These are phyloP conservation scores for Empis livida DNA, from an alignment of 2,888 invertebrate genomes.

Conservation along the genomic window DNA sequence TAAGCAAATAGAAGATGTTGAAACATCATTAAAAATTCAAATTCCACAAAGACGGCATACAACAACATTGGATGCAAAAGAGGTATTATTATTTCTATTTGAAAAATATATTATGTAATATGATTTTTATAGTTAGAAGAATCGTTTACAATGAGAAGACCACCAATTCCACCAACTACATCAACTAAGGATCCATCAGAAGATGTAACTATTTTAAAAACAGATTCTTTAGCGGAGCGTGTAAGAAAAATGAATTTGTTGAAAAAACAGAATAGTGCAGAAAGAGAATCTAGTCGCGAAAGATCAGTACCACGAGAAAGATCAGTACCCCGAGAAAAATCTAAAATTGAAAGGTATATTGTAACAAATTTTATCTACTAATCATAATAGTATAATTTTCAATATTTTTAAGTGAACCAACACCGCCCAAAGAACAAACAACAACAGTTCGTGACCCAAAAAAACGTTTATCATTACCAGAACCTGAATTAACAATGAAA, in stretches of 20 bases:
- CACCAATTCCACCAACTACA: slow-evolving; percentile 33
- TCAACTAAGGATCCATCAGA: slow-evolving; percentile 33
- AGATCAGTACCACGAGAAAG: slow-evolving; percentile 24
- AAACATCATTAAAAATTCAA: slow-evolving; percentile 53
- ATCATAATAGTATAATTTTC: neutral
- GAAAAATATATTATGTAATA: neutral
- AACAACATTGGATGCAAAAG: slow-evolving; percentile 39
- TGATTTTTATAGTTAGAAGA: slow-evolving; percentile 27
- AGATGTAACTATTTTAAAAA: slow-evolving; percentile 48
- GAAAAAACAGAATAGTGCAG: slow-evolving; percentile 35
- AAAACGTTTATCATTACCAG: slow-evolving; percentile 4
- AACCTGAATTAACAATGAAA: slow-evolving; percentile 9
- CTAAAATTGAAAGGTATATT: slow-evolving; percentile 26
- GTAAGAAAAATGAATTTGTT: slow-evolving; percentile 51
- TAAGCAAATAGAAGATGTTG: slow-evolving; percentile 38
- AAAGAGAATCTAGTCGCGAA: slow-evolving; percentile 30
- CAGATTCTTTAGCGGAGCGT: slow-evolving; percentile 54
- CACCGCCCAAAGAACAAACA: slow-evolving; percentile 9
- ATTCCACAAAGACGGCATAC: slow-evolving; percentile 53
- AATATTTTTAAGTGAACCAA: slow-evolving; percentile 12
- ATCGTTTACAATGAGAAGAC: slow-evolving; percentile 39
- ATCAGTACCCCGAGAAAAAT: neutral
- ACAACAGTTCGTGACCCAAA: neutral
- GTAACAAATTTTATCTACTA: neutral
- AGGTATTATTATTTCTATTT: slow-evolving; percentile 17